These are phyloP conservation scores for Rhynchophorus ferrugineus DNA, from an alignment of 1,140 invertebrate genomes.

Conservation along the genomic window DNA sequence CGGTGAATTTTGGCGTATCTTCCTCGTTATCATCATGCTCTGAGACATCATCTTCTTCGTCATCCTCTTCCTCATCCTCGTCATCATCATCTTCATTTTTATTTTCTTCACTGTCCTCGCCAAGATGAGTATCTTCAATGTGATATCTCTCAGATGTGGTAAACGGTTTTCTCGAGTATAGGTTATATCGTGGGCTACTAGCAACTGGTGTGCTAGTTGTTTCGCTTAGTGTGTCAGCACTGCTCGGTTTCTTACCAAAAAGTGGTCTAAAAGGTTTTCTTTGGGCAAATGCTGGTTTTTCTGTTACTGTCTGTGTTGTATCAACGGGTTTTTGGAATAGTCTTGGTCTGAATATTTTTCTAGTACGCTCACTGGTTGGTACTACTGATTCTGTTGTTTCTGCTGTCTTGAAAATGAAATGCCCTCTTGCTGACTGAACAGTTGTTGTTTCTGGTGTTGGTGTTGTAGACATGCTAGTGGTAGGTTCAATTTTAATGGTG, in stretches of 20 bases:
- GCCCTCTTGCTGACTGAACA: too few relatives aligned
- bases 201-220: background rate
- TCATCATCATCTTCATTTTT: background rate
- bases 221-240: constrained; percentile 3
- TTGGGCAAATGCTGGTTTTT: background rate
- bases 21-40: constrained; percentile 2
- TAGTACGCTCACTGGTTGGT: too few relatives aligned
- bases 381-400: too few relatives aligned
- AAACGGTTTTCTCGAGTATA: constrained; percentile 1
- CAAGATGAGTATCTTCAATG: constrained; percentile 2
- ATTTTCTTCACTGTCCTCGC: constrained; percentile 2
- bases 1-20: constrained; percentile 8
- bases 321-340: too few relatives aligned
- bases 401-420: too few relatives aligned
- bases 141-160: constrained; percentile 1
- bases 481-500: too few relatives aligned
- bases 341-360: background rate
- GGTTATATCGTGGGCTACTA: constrained; percentile 5
- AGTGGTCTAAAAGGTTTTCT: background rate
- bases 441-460: too few relatives aligned
- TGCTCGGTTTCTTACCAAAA: constrained; percentile 9
- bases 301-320: too few relatives aligned
- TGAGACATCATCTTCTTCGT: constrained; percentile 12
- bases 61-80: background rate
- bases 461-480: too few relatives aligned